Evolutionary conservation across 2,888 invertebrate species (phyloP).

Genomic region (Sicus ferrugineus): DNA sequence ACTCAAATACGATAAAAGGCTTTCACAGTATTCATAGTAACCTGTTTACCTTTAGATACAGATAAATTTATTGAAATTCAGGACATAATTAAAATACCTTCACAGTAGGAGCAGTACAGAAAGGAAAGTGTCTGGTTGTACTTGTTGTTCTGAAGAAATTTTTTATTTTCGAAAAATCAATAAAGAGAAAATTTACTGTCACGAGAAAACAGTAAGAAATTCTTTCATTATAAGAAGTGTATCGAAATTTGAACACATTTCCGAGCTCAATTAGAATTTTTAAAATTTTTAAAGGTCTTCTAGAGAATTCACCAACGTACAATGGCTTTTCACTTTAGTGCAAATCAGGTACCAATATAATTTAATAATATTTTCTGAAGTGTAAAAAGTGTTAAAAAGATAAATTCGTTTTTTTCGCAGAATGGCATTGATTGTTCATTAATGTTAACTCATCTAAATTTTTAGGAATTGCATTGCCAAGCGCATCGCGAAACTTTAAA

Average conservation of each 20-base stretch:
- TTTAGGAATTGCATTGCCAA: too few relatives aligned
- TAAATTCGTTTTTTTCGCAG: too few relatives aligned
- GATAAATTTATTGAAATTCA: background rate
- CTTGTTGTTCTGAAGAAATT: background rate
- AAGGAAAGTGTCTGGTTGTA: background rate
- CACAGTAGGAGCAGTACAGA: background rate
- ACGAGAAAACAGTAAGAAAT: too few relatives aligned
- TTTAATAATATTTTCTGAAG: background rate
- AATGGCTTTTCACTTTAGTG: conserved; percentile 62
- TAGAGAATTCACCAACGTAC: conserved; percentile 18
- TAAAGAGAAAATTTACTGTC: too few relatives aligned
- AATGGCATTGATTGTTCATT: too few relatives aligned
- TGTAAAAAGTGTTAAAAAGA: background rate
- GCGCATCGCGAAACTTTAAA: too few relatives aligned
- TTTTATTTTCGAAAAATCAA: background rate
- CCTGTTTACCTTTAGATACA: background rate
- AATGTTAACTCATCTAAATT: too few relatives aligned
- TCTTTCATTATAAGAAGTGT: background rate
- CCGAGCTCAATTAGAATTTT: background rate
- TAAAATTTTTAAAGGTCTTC: background rate
- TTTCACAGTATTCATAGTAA: background rate
- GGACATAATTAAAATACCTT: background rate
- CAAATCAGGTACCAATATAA: conserved; percentile 58
- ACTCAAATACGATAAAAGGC: too few relatives aligned
- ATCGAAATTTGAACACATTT: background rate